A percentile compares a stretch with the other conserved stretches of the same genome.
Evolutionary conservation across 2,797 vertebrate genomes (phyloP).

Genomic region (Stomatorhinus walkeri): DNA sequence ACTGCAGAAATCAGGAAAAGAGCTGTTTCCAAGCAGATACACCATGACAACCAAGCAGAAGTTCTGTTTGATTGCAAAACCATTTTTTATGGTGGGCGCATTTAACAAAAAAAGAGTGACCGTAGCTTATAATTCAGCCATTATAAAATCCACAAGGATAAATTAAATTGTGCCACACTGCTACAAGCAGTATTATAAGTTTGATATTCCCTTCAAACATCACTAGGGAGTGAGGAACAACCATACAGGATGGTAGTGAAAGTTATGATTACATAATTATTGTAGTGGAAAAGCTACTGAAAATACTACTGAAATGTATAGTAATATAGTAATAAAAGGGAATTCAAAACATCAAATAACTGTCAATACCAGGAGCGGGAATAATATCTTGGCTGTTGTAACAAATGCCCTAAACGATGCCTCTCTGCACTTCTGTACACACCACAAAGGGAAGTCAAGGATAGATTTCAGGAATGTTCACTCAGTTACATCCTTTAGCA

Average conservation of each 20-base stretch:
- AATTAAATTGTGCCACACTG: background rate
- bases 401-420: background rate
- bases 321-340: background rate
- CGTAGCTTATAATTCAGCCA: background rate
- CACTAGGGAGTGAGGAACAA: background rate
- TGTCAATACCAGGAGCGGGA: background rate
- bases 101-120: background rate
- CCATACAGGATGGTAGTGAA: background rate
- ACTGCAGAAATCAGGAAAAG: background rate
- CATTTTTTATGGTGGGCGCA: background rate
- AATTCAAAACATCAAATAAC: background rate
- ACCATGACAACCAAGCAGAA: background rate
- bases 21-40: background rate
- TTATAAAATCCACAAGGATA: background rate
- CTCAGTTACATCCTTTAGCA: background rate
- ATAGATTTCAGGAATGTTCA: background rate
- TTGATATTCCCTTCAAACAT: background rate
- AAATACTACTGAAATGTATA: background rate
- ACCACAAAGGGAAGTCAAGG: background rate
- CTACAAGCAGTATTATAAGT: background rate
- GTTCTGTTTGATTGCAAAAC: background rate
- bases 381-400: background rate
- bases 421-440: background rate
- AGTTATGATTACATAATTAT: background rate
- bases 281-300: background rate